Evolutionary conservation across 2,113 vertebrate genomes (phyloP), one percentile per base, ranked within the genome.

Genomic region (Mobula birostris): DNA sequence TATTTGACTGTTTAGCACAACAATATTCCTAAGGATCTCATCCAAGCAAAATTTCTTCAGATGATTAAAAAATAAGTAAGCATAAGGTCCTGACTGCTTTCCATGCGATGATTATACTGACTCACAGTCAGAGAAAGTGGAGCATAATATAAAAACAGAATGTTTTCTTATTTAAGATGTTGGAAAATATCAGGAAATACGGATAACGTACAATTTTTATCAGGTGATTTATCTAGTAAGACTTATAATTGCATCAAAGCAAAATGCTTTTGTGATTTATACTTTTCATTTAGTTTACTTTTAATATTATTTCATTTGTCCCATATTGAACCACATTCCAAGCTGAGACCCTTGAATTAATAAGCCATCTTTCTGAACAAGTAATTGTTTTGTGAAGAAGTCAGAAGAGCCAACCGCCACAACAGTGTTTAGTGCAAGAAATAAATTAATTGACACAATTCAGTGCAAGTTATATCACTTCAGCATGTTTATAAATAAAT

Each of bases 241-340:
- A 29, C 70, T 93, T 93, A 5, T 74, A 74, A 32, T 72, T 76
- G 19, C 68, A 93, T 93, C 91, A 93, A 48, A 76, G 32, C 68
- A 72, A 74, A 70, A 93, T 76, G 91, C 72, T 74, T 93, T 93
- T 93, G 9, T 74, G 40, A 74, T 93, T 93, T 93, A 92, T 32
- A 92, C 72, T 92, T 92, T 48, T 92, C 40, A 21, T 21, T 58
- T 15, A n/a, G 66, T 40, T 93, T 93, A 48, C 11, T 74, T 74
- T 93, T 93, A 27, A 12, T 56, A 74, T 74, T 29, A 93, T 74
- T 74, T 93, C 15, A 93, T 72, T 93, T 93, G 91, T 74, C 48
- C 70, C 70, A 48, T 32, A 74, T 76, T 93, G 70, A 93, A 74
- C 12, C 36, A 27, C 70, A 21, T 93, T 74, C 91, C 70, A 48